Evolutionary conservation across 2,113 vertebrate genomes (phyloP), one percentile per base, ranked within the genome.

Genomic region (Rhinichthys klamathensis): DNA sequence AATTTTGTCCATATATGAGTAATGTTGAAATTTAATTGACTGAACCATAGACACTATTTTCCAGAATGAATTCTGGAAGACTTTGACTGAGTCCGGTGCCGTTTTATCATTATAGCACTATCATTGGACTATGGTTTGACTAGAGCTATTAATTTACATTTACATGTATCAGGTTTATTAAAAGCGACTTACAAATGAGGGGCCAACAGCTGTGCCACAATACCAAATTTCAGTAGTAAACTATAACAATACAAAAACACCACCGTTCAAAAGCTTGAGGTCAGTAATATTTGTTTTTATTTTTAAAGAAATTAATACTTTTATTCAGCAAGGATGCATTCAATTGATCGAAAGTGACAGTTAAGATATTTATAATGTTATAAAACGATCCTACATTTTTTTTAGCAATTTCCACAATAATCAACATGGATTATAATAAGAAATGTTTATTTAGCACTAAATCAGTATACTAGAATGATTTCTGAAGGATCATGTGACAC

Each of bases 1-100:
- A 91, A 92, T 86, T 84, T 61, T 84, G 83, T 90, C 85, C 65
- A 83, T 88, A 77, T 83, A 65, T 16, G 69, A 85, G 46, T 44
- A 46, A 73, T 85, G 75, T 41, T 44, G 54, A 79, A 82, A 80
- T 30, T 61, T 25, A 86, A 88, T 86, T 73, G 85, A 92, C 86
- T 83, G 87, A 74, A 86, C 73, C 72, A 80, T 87, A 89, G 83
- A 84, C 83, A 51, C 85, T 58, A 12, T 75, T 25, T 69, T 60
- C 61, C 74, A 76, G 46, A 25, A 85, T 77, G 32, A 80, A 56
- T 73, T 84, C 41, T 41, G 44, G 30, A 21, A 84, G 72, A 63
- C 13, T 49, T 73, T 69, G 82, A 63, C 70, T 49, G 78, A 61
- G 1, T 69, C 65, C 15, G 27, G 58, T 63, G 27, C 23, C 51